Conservation (phyloP, 2,888 invertebrate species). For the Nephrotoma flavescens region DNA sequence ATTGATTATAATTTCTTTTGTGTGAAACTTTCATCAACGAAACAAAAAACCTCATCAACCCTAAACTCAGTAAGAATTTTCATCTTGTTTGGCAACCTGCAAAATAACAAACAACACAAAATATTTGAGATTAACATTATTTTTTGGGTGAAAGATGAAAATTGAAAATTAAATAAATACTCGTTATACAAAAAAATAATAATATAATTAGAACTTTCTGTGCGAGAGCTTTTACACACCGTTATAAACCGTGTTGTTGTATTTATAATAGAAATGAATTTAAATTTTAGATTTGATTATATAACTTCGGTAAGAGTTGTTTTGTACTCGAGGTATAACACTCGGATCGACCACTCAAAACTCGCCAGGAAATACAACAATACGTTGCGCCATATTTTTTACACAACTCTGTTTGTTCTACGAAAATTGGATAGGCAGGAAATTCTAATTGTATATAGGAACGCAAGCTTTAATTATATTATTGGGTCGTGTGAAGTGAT, state of each 20-base stretch:
- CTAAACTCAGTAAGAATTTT: background rate
- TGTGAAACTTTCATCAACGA: background rate
- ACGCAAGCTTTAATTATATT: too few relatives aligned
- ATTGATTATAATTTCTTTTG: background rate
- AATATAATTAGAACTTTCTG: background rate
- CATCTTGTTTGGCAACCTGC: background rate
- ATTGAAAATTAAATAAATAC: background rate
- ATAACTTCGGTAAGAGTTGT: background rate
- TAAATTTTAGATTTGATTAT: background rate
- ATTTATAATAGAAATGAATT: background rate
- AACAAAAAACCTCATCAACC: background rate
- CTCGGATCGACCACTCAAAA: background rate
- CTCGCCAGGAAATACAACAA: background rate
- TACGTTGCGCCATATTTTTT: too few relatives aligned
- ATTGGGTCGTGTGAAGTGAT: background rate
- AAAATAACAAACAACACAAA: background rate
- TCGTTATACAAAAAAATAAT: too few relatives aligned
- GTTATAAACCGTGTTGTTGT: background rate
- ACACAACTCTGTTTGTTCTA: too few relatives aligned
- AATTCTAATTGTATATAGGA: too few relatives aligned
- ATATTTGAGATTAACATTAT: background rate
- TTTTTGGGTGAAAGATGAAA: background rate
- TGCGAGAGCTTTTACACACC: background rate
- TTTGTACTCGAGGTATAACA: background rate
- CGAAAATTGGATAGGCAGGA: too few relatives aligned